phyloP scores from a whole-genome alignment of 1,140 invertebrate genomes.

The Penaeus japonicus region DNA sequence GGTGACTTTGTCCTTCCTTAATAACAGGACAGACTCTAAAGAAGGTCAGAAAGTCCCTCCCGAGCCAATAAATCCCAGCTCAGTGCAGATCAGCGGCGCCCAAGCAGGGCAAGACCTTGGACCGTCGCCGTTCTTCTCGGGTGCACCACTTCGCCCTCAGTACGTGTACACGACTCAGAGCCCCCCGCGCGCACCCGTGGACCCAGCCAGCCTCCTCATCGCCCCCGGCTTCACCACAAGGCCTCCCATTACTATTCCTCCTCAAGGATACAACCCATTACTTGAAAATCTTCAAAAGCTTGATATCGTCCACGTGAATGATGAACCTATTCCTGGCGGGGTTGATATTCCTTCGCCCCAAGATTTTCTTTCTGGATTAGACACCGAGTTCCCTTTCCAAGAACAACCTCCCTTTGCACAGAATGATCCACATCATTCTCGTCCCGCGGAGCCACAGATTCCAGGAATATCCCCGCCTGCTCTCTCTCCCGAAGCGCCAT shows the following conservation, averaged over 20 bases:
- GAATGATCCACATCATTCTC: background rate
- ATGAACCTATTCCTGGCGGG: background rate
- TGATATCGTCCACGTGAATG: background rate
- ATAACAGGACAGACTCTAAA: background rate
- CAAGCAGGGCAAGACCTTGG: background rate
- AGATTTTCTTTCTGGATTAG: background rate
- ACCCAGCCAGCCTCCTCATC: conserved; percentile 27
- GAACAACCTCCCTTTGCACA: background rate
- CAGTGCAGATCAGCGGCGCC: background rate
- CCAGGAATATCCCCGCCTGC: background rate
- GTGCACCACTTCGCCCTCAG: background rate
- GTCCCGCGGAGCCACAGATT: background rate
- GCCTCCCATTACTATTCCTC: conserved; percentile 10
- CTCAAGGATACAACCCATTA: background rate
- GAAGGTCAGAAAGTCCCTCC: too few species aligned
- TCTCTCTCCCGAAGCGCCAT: background rate
- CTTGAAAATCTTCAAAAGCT: conserved; percentile 16
- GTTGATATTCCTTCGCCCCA: background rate
- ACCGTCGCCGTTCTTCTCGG: conserved; percentile 10
- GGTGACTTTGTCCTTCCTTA: background rate
- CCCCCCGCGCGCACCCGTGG: background rate
- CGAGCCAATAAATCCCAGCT: background rate
- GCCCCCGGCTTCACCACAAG: background rate
- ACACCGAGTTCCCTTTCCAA: background rate
- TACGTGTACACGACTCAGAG: conserved; percentile 1